A percentile compares a stretch with the other conserved stretches of the same genome.
phyloP scores from a whole-genome alignment of 2,797 vertebrate genomes.

The Pteropus rufus region DNA sequence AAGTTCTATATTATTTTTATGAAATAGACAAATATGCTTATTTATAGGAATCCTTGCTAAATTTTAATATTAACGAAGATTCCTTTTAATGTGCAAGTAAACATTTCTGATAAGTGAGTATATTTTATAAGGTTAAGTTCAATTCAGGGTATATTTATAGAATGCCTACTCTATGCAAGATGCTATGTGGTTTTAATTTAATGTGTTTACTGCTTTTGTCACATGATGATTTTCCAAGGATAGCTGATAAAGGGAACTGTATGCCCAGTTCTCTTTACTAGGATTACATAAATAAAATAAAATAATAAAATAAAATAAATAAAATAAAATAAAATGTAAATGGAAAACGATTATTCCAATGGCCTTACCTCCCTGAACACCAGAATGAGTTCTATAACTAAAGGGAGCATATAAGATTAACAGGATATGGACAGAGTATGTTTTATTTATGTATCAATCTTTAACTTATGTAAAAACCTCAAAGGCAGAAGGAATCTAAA shows the following conservation, averaged over 20 bases:
- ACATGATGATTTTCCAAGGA: not conserved
- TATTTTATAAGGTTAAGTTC: not conserved
- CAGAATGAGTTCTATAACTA: not conserved
- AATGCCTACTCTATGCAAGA: not conserved
- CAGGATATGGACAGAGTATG: conserved; percentile 4
- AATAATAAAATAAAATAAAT: not conserved
- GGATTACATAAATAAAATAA: not conserved
- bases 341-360: not conserved
- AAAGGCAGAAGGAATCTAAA: conserved; percentile 61
- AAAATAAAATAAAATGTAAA: no score
- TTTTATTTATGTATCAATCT: conserved; percentile 66
- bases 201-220: not conserved
- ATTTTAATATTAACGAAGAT: not conserved
- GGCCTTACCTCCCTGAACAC: not conserved
- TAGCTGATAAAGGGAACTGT: not conserved
- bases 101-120: not conserved
- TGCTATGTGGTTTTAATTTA: not conserved
- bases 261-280: not conserved
- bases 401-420: conserved; percentile 29
- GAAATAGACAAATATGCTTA: not conserved
- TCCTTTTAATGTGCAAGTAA: not conserved
- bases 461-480: conserved; percentile 47
- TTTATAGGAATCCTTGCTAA: not conserved
- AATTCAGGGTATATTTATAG: not conserved
- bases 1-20: not conserved